These are phyloP conservation scores for Petrocephalus sullivani DNA, from an alignment of 2,797 vertebrate genomes.

Conservation along the genomic window DNA sequence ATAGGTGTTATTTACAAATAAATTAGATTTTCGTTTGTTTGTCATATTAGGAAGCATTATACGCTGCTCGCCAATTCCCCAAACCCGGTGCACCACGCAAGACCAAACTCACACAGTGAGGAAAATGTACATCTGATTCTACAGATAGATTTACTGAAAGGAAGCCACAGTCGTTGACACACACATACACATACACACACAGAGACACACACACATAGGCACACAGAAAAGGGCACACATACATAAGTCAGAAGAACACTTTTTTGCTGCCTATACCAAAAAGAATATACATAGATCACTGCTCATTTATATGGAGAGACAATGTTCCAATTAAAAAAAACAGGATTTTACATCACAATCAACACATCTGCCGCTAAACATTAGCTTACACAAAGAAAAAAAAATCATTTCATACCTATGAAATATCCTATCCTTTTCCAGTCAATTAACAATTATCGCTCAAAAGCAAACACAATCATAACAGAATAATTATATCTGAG, in stretches of 20 bases:
- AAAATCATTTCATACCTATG: neutral
- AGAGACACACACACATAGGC: neutral
- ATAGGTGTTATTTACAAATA: neutral
- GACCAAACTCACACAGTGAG: conserved; percentile 44
- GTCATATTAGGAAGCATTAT: neutral
- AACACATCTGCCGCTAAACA: neutral
- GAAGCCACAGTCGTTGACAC: conserved; percentile 41
- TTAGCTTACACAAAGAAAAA: neutral
- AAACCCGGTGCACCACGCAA: conserved; percentile 13
- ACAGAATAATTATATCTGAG: neutral
- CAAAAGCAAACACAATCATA: neutral
- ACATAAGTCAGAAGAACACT: conserved; percentile 11
- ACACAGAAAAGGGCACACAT: conserved; percentile 8
- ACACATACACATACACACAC: neutral
- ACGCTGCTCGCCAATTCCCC: neutral
- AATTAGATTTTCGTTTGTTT: neutral
- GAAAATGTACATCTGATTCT: conserved; percentile 62
- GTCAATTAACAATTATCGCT: neutral
- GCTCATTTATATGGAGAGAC: neutral
- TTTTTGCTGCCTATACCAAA: neutral
- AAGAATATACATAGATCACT: neutral
- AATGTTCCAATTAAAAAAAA: neutral
- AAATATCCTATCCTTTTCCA: neutral
- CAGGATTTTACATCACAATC: neutral
- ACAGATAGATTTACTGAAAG: conserved; percentile 57